Percentiles rank a stretch among this genome's conserved stretches.
Conservation (phyloP, 2,797 vertebrate genomes). For the Phrynocephalus forsythii region DNA sequence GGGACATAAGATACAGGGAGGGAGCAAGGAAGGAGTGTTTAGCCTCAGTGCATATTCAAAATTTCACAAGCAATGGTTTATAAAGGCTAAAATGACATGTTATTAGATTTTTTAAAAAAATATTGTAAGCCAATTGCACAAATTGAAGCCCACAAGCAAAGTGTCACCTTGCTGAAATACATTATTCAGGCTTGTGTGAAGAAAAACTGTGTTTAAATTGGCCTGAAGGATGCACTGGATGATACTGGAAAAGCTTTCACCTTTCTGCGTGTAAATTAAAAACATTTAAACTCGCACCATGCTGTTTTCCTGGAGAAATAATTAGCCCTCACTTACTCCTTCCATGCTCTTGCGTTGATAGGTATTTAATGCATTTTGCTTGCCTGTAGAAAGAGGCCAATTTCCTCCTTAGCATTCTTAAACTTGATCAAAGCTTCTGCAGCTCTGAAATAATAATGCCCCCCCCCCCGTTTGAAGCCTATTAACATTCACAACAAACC, state of each 20-base stretch:
- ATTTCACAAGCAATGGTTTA: background rate
- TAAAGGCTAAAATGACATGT: background rate
- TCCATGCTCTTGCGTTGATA: conserved; percentile 18
- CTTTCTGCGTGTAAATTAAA: conserved; percentile 5
- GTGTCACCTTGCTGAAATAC: background rate
- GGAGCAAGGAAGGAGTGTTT: background rate
- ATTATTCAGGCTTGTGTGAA: background rate
- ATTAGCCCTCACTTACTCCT: conserved; percentile 3
- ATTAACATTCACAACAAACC: conserved; percentile 13
- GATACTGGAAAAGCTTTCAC: background rate
- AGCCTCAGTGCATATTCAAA: background rate
- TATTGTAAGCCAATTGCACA: background rate
- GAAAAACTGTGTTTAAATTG: background rate
- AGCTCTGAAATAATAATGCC: conserved; percentile 34
- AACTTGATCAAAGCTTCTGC: conserved; percentile 32
- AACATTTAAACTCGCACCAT: background rate
- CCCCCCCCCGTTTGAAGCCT: conserved; percentile 21
- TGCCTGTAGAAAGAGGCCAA: background rate
- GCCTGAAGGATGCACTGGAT: background rate
- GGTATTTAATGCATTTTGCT: conserved; percentile 19
- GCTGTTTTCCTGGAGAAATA: conserved; percentile 20
- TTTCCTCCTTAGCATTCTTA: conserved; percentile 27
- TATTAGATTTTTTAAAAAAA: no score
- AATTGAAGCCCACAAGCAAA: background rate
- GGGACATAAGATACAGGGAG: no score